A percentile compares a stretch with the other conserved stretches of the same genome.
Evolutionary conservation across 2,797 vertebrate genomes (phyloP).

Genomic region (Gambusia yucatana): DNA sequence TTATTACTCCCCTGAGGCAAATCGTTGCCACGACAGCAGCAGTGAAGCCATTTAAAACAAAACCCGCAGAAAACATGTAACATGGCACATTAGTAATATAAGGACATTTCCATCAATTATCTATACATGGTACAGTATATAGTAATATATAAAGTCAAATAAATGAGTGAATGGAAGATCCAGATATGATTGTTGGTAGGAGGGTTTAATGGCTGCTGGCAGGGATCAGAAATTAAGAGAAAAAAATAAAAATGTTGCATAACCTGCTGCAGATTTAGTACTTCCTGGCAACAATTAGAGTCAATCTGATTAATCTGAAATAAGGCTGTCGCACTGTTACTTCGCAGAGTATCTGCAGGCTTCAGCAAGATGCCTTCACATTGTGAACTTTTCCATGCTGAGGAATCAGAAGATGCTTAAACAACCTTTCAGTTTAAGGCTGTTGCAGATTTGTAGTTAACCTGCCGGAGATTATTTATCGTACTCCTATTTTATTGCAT

Average conservation of each 20-base stretch:
- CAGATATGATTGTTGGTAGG: neutral
- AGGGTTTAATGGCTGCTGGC: neutral
- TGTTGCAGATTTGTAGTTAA: neutral
- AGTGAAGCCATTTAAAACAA: neutral
- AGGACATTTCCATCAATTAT: neutral
- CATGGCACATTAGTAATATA: neutral
- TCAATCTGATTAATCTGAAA: neutral
- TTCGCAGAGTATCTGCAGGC: no score
- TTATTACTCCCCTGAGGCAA: neutral
- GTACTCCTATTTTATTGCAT: neutral
- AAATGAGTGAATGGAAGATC: neutral
- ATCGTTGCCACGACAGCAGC: neutral
- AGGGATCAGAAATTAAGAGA: neutral
- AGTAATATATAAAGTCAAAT: neutral
- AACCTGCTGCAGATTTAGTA: constrained; percentile 1
- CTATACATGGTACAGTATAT: neutral
- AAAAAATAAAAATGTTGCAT: neutral
- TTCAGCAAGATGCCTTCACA: neutral
- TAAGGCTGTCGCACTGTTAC: neutral
- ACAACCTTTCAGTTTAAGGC: neutral
- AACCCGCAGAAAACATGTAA: neutral
- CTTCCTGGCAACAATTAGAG: neutral
- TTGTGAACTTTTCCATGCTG: neutral
- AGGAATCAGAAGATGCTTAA: neutral
- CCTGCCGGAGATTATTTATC: neutral